A percentile compares a stretch with the other conserved stretches of the same genome.
phyloP scores from a whole-genome alignment of 2,797 vertebrate genomes.

The Hypotaenidia philippensis region DNA sequence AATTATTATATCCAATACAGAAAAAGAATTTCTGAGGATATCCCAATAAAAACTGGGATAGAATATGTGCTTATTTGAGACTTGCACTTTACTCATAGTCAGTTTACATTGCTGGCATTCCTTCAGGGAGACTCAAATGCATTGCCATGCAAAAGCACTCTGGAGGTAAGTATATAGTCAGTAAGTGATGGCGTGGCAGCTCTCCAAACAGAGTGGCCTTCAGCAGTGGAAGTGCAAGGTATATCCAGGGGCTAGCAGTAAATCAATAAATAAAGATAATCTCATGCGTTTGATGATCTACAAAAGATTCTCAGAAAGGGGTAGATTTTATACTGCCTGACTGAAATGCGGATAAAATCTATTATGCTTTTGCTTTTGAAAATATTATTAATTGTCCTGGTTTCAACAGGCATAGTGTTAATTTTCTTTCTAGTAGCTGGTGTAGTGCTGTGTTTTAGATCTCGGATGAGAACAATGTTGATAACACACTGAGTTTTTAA shows the following conservation, averaged over 20 bases:
- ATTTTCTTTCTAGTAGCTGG: too few species aligned
- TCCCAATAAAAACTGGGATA: background rate
- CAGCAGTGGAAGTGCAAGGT: background rate
- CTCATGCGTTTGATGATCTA: background rate
- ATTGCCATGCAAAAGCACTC: background rate
- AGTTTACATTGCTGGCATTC: background rate
- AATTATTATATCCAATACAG: background rate
- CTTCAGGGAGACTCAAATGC: background rate
- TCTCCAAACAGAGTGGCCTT: background rate
- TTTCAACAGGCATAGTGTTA: too few species aligned
- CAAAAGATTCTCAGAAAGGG: background rate
- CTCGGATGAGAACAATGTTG: too few species aligned
- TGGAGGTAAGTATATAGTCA: rapidly evolving
- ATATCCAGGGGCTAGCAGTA: background rate
- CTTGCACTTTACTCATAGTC: background rate
- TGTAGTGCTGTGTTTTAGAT: too few species aligned
- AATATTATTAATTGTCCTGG: background rate
- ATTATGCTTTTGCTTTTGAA: background rate
- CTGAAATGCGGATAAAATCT: background rate
- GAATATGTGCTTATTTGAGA: background rate
- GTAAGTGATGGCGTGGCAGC: rapidly evolving
- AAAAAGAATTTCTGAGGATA: background rate
- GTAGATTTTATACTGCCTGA: background rate
- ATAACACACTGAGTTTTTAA: too few species aligned
- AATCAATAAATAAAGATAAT: background rate